phyloP scores from a whole-genome alignment of 2,113 vertebrate species.

The Terrapene triunguis region DNA sequence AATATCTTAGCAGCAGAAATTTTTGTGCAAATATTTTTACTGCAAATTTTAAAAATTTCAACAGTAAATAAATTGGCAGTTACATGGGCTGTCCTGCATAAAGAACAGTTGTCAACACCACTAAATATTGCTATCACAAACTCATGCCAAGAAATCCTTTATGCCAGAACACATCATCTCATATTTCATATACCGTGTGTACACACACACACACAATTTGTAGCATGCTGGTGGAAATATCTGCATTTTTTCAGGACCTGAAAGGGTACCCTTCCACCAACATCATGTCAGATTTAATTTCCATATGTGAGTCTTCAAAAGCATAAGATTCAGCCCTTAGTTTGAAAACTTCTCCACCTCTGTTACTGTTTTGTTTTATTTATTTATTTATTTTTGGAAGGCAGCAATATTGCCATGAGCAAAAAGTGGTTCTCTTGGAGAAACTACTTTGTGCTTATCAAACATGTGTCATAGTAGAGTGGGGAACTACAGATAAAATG shows the following conservation, averaged over 20 bases:
- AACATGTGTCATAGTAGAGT: neutral
- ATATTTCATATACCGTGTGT: neutral
- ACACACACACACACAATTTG: rapidly evolving
- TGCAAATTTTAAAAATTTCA: neutral
- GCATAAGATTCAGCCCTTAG: neutral
- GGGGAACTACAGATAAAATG: neutral
- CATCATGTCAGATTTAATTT: rapidly evolving
- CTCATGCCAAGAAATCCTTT: neutral
- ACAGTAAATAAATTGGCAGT: neutral
- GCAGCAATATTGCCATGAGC: neutral
- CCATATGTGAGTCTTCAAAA: neutral
- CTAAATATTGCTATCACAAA: rapidly evolving
- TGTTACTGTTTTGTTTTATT: neutral
- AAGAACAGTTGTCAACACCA: rapidly evolving
- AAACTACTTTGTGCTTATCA: neutral
- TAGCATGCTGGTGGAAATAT: neutral
- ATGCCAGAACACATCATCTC: neutral
- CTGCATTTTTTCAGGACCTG: neutral
- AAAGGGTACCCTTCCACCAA: rapidly evolving
- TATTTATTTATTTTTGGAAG: too few species aligned
- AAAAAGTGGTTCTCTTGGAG: neutral
- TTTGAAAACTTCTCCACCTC: rapidly evolving
- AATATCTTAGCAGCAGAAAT: neutral
- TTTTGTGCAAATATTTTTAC: neutral
- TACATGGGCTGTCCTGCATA: neutral